These are phyloP conservation scores for Apeltes quadracus DNA, from an alignment of 2,113 vertebrate species.

Conservation along the genomic window DNA sequence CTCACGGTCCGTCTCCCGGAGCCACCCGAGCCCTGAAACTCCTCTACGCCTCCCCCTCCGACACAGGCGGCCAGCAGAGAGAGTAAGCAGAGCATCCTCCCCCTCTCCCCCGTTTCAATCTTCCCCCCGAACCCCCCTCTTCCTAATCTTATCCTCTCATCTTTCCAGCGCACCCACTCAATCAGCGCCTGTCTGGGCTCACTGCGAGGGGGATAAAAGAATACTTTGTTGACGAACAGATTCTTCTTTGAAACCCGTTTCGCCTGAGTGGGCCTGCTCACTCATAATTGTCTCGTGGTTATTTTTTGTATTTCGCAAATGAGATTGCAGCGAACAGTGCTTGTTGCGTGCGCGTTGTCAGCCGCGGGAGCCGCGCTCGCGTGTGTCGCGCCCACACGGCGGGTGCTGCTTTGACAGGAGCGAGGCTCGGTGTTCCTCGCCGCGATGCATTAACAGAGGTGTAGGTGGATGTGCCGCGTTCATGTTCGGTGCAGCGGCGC, in stretches of 20 bases:
- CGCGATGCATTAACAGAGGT: conserved; percentile 51
- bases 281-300: conserved; percentile 55
- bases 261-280: conserved; percentile 21
- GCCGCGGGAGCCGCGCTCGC: conserved; percentile 21
- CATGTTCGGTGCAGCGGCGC: conserved; percentile 48
- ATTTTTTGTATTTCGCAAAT: background rate
- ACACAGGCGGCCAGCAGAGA: conserved; percentile 76
- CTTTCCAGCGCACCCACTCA: conserved; percentile 38
- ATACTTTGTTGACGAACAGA: conserved; percentile 35
- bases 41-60: conserved; percentile 86
- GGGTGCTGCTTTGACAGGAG: conserved; percentile 51
- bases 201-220: conserved; percentile 41
- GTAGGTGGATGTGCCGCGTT: conserved; percentile 60
- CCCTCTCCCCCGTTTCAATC: conserved; percentile 3
- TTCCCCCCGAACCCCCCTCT: conserved; percentile 34
- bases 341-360: conserved; percentile 35
- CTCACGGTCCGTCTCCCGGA: conserved; percentile 59
- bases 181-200: conserved; percentile 39
- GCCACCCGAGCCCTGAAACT: conserved; percentile 85
- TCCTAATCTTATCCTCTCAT: conserved; percentile 59
- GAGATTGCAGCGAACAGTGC: conserved; percentile 52
- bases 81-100: conserved; percentile 82
- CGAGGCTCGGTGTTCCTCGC: conserved; percentile 38
- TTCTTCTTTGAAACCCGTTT: conserved; percentile 46
- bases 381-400: conserved; percentile 20